Conservation (phyloP, 2,113 vertebrate species). For the Psilopogon haemacephalus region DNA sequence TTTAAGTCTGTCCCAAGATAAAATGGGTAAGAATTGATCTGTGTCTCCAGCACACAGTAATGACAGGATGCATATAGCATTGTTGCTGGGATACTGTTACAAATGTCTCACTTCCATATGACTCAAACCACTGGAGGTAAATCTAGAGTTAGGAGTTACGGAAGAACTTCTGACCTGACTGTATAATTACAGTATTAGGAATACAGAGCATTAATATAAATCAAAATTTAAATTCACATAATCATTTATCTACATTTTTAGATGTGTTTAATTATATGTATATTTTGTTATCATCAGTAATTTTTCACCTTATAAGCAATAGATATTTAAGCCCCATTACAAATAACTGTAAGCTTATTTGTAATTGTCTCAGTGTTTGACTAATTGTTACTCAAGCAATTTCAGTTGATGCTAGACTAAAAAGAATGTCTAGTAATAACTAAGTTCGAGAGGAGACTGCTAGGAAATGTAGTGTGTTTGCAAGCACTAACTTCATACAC, state of each 20-base stretch:
- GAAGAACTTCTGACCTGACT: not conserved
- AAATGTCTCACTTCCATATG: not conserved
- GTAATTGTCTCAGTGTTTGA: not conserved
- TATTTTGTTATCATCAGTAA: not conserved
- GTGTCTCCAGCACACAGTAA: rapidly evolving
- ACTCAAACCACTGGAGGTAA: not conserved
- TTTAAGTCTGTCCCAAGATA: not conserved
- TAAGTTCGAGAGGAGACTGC: not conserved
- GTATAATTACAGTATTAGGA: not conserved
- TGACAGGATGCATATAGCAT: not conserved
- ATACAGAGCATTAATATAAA: not conserved
- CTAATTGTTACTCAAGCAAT: not conserved
- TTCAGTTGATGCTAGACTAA: not conserved
- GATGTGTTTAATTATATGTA: not conserved
- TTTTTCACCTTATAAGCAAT: not conserved
- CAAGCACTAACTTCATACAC: not conserved
- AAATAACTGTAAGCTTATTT: not conserved
- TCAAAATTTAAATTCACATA: not conserved
- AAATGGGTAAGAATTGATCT: not conserved
- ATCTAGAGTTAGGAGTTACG: not conserved
- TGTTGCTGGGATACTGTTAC: not conserved
- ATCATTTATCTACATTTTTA: not conserved
- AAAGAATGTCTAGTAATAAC: not conserved
- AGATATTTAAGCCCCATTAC: not conserved
- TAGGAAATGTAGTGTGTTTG: not conserved